A percentile compares a stretch with the other conserved stretches of the same genome.
Conservation (phyloP, 2,797 vertebrate species). For the Rhinogobio ventralis region DNA sequence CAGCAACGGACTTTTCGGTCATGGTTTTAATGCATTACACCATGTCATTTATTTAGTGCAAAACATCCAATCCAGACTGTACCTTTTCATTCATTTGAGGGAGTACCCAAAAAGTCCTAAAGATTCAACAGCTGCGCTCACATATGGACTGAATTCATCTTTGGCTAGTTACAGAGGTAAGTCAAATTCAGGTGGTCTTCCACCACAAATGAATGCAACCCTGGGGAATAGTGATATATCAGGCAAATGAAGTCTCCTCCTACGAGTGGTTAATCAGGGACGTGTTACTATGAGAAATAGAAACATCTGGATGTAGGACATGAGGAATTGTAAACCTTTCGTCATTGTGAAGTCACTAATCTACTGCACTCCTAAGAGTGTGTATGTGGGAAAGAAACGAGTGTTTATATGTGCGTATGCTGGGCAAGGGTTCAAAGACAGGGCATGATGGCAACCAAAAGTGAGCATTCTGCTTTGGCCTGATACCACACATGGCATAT, state of each 20-base stretch:
- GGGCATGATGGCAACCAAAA: slow-evolving; percentile 73
- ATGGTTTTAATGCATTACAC: slow-evolving; percentile 1
- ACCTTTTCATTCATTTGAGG: slow-evolving; percentile 21
- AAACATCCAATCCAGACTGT: background rate
- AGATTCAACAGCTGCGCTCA: slow-evolving; percentile 17
- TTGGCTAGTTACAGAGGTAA: slow-evolving; percentile 33
- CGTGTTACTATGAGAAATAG: slow-evolving; percentile 61
- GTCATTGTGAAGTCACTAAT: slow-evolving; percentile 72
- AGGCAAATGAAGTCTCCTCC: slow-evolving; percentile 42
- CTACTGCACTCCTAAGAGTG: slow-evolving; percentile 46
- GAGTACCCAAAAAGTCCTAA: background rate
- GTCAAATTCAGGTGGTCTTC: slow-evolving; percentile 45
- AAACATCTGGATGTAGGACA: slow-evolving; percentile 67
- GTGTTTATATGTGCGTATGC: slow-evolving; percentile 35
- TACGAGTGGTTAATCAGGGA: slow-evolving; percentile 42
- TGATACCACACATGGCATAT: slow-evolving; percentile 58
- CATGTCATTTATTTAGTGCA: background rate
- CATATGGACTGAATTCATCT: slow-evolving; percentile 31
- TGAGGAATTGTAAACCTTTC: slow-evolving; percentile 75
- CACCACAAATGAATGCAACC: slow-evolving; percentile 29
- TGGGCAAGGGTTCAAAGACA: slow-evolving; percentile 74
- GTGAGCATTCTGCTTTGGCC: slow-evolving; percentile 56
- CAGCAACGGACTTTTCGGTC: background rate
- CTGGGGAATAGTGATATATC: slow-evolving; percentile 35
- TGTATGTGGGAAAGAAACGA: slow-evolving; percentile 18